Base-by-base conservation (phyloP, 37 sponge, comb jelly and placozoan species). In the Cliona cf. orientalis region DNA sequence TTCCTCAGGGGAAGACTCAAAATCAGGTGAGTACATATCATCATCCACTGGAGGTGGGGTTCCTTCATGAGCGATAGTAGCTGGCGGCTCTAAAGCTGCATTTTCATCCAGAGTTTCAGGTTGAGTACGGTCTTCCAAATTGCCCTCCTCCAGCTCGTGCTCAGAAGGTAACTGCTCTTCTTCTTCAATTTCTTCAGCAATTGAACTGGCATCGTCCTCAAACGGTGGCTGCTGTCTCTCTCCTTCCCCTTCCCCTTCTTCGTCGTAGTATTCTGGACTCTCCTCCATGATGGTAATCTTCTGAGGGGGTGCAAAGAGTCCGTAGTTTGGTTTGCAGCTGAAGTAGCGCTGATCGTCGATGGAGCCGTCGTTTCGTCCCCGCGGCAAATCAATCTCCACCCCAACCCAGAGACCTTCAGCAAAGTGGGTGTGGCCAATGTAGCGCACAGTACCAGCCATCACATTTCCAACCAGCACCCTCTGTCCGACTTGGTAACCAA, bases 301-400 rank as follows among this genome's bases (percentile, higher is more conserved):
- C 22, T 75, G 75, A 17, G 87, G 86, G 0, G 91, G 91, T 21
- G 91, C 91, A 86, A 86, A 91, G 1, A 91, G 36, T 1, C 91
- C 91, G 53, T 86, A 66, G 4, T 44, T 40, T 23, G 69, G 78
- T 7, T 60, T 45, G 64, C 91, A 91, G 14, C 46, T 44, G 49
- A 91, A 91, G 78, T 91, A 91, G 3, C 72, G 57, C 0, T 70
- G 38, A 11, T 73, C 91, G 38, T 82, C 72, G 21, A 91, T 76
- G 7, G 83, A 84, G 4, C 91, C 91, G 38, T 86, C 76, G 63
- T 91, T 85, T 25, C 67, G 61, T 0, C 91, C 91, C 34, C 73
- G 78, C 0, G 78, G 46, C 4, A 43, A 58, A 56, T 76, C 83
- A 14, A 91, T 46, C 35, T 86, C 79, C 12, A 91, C 87, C 21